A percentile compares a stretch with the other conserved stretches of the same genome.
Conservation (phyloP, 2,888 invertebrate genomes). For the Nasonia oneida region DNA sequence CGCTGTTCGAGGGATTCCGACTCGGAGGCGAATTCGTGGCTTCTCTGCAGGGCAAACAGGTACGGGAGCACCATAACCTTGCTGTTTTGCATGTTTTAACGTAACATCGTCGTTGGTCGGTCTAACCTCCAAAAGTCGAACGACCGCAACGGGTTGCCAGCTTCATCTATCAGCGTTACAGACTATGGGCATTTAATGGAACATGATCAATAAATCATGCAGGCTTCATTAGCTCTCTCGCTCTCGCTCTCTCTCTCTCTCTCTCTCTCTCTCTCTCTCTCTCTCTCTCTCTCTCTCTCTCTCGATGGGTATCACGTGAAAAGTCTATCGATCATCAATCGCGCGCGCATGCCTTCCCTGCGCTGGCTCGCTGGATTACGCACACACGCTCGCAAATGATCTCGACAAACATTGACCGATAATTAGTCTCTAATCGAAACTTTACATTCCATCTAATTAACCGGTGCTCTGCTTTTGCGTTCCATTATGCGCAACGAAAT, state of each 20-base stretch:
- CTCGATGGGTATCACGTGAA: neutral
- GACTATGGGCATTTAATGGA: slow-evolving; percentile 4
- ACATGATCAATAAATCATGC: slow-evolving; percentile 6
- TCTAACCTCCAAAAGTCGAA: neutral
- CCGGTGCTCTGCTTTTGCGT: neutral
- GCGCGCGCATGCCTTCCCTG: neutral
- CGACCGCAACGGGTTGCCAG: neutral
- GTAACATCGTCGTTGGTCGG: neutral
- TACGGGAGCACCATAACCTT: too few species aligned
- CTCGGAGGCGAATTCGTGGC: neutral
- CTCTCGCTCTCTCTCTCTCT: too few species aligned
- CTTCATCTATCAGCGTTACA: neutral
- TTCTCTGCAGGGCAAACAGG: too few species aligned
- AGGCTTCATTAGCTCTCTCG: neutral
- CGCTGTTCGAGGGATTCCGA: neutral
- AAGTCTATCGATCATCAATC: slow-evolving; percentile 11
- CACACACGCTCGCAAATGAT: neutral
- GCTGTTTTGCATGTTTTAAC: too few species aligned
- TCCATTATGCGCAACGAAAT: neutral
- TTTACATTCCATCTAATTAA: neutral
- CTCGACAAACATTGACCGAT: neutral
- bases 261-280: neutral
- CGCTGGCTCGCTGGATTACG: neutral
- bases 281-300: too few species aligned
- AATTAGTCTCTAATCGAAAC: neutral